Percentiles rank a stretch among this genome's conserved stretches.
Conservation (phyloP, 2,888 invertebrate genomes). For the Ophioninae sp. region DNA sequence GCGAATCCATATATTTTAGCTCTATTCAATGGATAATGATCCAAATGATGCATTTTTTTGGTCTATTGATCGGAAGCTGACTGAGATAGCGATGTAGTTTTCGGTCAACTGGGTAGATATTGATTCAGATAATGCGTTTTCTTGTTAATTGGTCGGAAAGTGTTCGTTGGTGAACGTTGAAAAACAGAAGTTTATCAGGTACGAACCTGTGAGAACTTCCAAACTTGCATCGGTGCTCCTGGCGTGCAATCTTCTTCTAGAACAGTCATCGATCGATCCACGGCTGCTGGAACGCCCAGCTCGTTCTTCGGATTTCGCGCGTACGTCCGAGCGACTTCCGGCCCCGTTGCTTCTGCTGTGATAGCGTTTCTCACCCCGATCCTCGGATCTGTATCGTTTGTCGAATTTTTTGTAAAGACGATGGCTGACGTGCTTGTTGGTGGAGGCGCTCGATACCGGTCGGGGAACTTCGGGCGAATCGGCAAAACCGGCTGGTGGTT, state of each 20-base stretch:
- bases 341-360: slow-evolving; percentile 81
- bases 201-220: slow-evolving; percentile 78
- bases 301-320: slow-evolving; percentile 85
- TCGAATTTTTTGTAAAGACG: slow-evolving; percentile 90
- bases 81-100: too few relatives aligned
- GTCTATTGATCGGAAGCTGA: too few relatives aligned
- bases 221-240: slow-evolving; percentile 88
- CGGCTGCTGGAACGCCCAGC: slow-evolving; percentile 73
- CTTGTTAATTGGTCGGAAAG: too few relatives aligned
- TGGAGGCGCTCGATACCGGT: slow-evolving; percentile 73
- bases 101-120: too few relatives aligned
- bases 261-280: slow-evolving; percentile 74
- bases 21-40: too few relatives aligned
- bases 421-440: slow-evolving; percentile 80
- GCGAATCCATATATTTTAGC: too few relatives aligned
- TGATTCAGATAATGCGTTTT: too few relatives aligned
- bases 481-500: slow-evolving; percentile 94
- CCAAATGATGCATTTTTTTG: too few relatives aligned
- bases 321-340: slow-evolving; percentile 87
- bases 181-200: background rate
- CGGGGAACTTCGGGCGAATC: slow-evolving; percentile 87
- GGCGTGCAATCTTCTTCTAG: slow-evolving; percentile 77
- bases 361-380: slow-evolving; percentile 86
- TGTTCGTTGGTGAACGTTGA: background rate
- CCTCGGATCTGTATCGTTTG: slow-evolving; percentile 90